Evolutionary conservation across 2,113 vertebrate genomes (phyloP).

Genomic region (Pogonocichla stellata): DNA sequence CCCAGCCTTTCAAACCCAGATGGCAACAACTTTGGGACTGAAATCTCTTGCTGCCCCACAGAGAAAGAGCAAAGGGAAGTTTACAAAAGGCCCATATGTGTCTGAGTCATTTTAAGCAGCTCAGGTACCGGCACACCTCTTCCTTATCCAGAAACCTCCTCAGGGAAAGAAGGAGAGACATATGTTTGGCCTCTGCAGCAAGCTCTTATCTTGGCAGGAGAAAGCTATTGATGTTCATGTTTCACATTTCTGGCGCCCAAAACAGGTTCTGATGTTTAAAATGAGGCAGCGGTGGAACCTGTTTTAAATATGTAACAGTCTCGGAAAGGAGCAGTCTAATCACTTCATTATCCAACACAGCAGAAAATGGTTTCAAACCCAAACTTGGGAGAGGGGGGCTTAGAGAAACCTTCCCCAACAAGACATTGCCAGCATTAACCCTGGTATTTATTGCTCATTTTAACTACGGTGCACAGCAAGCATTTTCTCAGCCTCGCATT

Average conservation of each 20-base stretch:
- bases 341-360: slow-evolving; percentile 65
- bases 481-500: slow-evolving; percentile 62
- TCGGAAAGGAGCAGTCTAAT: slow-evolving; percentile 55
- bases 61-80: slow-evolving; percentile 20
- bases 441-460: slow-evolving; percentile 77
- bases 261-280: slow-evolving; percentile 50
- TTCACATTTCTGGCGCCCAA: slow-evolving; percentile 50
- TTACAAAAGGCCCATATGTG: not conserved
- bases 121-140: not conserved
- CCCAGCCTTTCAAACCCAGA: not conserved
- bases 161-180: slow-evolving; percentile 26
- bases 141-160: slow-evolving; percentile 55
- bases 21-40: not conserved
- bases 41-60: not conserved
- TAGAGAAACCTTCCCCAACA: slow-evolving; percentile 28
- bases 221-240: slow-evolving; percentile 47
- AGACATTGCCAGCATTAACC: slow-evolving; percentile 60
- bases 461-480: slow-evolving; percentile 69
- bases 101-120: not conserved
- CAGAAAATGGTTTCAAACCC: slow-evolving; percentile 62
- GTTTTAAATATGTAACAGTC: slow-evolving; percentile 69
- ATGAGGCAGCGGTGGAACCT: slow-evolving; percentile 51
- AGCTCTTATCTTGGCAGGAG: slow-evolving; percentile 54
- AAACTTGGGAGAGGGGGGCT: slow-evolving; percentile 48
- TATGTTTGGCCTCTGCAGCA: slow-evolving; percentile 43